phyloP scores from a whole-genome alignment of 2,888 invertebrate species.

The Eupithecia subfuscata region DNA sequence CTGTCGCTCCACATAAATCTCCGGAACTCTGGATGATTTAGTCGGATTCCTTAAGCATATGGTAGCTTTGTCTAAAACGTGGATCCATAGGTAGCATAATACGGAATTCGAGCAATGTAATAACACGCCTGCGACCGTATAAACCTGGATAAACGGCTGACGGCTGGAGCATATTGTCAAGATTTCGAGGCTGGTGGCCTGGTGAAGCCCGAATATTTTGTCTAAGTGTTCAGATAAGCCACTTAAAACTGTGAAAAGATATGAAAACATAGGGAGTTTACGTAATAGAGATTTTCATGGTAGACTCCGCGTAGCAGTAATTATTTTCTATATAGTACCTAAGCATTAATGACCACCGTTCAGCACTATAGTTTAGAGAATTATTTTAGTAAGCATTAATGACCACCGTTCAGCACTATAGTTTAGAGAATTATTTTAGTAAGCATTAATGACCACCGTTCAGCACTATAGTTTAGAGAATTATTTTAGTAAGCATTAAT shows the following conservation, averaged over 20 bases:
- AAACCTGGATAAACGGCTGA: slow-evolving; percentile 8
- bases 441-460: too few species aligned
- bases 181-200: neutral
- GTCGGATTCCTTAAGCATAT: slow-evolving; percentile 52
- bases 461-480: too few species aligned
- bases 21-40: slow-evolving; percentile 37
- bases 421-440: too few species aligned
- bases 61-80: slow-evolving; percentile 54
- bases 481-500: too few species aligned
- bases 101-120: slow-evolving; percentile 56
- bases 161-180: neutral
- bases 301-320: neutral
- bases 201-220: neutral
- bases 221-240: neutral
- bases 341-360: too few species aligned
- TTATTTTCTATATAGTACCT: neutral
- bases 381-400: too few species aligned
- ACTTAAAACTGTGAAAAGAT: neutral
- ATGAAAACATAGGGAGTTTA: neutral
- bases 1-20: slow-evolving; percentile 16
- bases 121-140: slow-evolving; percentile 45
- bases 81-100: slow-evolving; percentile 25
- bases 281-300: neutral
- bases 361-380: too few species aligned
- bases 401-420: too few species aligned